phyloP scores from a whole-genome alignment of 2,797 vertebrate genomes.

The Lepilemur ruficaudatus region DNA sequence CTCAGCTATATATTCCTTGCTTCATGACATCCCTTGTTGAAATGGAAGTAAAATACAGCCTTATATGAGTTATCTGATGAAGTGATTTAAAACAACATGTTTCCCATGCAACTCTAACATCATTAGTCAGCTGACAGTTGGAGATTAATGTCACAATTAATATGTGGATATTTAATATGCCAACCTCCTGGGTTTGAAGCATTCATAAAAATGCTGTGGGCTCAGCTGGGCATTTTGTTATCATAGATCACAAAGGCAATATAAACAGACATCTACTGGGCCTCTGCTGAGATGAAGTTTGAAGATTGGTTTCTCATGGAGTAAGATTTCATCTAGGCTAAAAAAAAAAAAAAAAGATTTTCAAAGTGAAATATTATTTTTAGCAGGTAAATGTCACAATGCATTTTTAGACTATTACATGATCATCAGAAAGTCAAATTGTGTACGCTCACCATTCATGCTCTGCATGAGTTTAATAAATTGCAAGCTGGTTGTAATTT shows the following conservation, averaged over 20 bases:
- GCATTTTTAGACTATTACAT: neutral
- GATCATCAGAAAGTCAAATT: neutral
- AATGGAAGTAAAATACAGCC: neutral
- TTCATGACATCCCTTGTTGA: neutral
- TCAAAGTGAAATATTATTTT: slow-evolving; percentile 37
- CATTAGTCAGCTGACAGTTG: slow-evolving; percentile 59
- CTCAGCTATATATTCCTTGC: neutral
- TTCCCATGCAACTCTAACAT: slow-evolving; percentile 58
- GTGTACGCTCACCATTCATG: neutral
- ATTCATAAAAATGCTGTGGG: slow-evolving; percentile 64
- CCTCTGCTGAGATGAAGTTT: neutral
- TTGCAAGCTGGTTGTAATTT: neutral
- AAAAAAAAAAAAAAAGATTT: neutral
- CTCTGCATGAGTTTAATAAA: neutral
- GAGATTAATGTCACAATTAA: slow-evolving; percentile 80
- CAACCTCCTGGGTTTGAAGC: slow-evolving; percentile 63
- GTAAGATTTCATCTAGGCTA: slow-evolving; percentile 19
- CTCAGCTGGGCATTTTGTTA: slow-evolving; percentile 53
- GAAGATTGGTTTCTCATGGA: neutral
- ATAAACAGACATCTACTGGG: slow-evolving; percentile 53
- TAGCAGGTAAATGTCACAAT: neutral
- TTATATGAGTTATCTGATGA: neutral
- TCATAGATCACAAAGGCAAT: slow-evolving; percentile 56
- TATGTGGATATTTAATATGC: slow-evolving; percentile 71
- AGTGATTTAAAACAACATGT: slow-evolving; percentile 76